A percentile compares a stretch with the other conserved stretches of the same genome.
Conservation (phyloP, 2,113 vertebrate genomes). For the Pituophis catenifer region DNA sequence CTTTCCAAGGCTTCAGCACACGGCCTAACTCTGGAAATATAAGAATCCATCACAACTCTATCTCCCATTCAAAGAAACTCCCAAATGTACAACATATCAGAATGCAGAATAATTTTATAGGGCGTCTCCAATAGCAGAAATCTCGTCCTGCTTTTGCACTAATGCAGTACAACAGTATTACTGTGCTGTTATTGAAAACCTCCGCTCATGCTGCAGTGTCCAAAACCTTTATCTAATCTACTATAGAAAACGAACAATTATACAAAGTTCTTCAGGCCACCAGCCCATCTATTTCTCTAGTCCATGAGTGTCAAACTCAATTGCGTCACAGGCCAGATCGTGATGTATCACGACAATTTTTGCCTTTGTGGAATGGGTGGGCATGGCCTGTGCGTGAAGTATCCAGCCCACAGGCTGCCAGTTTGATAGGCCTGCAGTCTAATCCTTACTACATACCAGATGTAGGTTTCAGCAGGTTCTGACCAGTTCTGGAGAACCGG, state of each 20-base stretch:
- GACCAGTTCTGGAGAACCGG: too few species aligned
- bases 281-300: not conserved
- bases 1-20: not conserved
- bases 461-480: too few species aligned
- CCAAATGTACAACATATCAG: not conserved
- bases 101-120: not conserved
- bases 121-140: not conserved
- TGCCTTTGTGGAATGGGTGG: too few species aligned
- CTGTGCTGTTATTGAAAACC: not conserved
- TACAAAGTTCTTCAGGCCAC: not conserved
- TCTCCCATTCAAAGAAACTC: not conserved
- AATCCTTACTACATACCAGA: not conserved
- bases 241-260: not conserved
- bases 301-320: too few species aligned
- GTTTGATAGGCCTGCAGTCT: too few species aligned
- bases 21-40: not conserved
- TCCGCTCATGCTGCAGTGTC: not conserved
- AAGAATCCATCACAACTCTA: not conserved
- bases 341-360: too few species aligned
- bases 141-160: not conserved
- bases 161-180: not conserved
- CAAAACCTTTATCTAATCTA: not conserved
- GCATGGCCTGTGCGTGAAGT: too few species aligned
- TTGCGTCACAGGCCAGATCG: too few species aligned
- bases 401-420: too few species aligned